Base-by-base conservation (phyloP, 2,888 invertebrate genomes). In the Yponomeuta evonymella region DNA sequence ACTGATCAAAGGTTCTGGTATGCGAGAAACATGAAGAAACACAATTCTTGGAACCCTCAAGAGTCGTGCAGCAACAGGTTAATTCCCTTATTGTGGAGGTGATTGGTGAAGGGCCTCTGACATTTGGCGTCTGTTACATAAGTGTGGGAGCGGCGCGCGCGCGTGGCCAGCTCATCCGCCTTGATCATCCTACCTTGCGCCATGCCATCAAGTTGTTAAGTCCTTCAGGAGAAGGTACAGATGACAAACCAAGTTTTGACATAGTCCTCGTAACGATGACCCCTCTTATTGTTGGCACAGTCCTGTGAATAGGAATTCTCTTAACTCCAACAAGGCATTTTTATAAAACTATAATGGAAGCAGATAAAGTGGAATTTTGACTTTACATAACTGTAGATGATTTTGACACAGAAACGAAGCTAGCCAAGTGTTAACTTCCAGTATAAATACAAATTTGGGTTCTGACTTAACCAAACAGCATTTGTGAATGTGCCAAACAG, bases 61-160 rank as follows among this genome's bases (percentile, higher is more conserved):
- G 12, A 15, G 51, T 58, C 51, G 51, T 51, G 33, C 58, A 30
- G 62, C 62, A 62, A 43, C 70, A 51, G 70, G 65, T 70, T 70
- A 62, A 70, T 48, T 65, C 65, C 48, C 48, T 70, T 48, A 70
- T 43, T 43, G 64, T 36, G 29, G 23, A 23, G 29, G 68, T 69
- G 69, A 69, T 69, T 69, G 74, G 78, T 77, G 79, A 79, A 79
- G 78, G 80, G 78, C 74, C 75, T 74, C 74, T 81, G 80, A 78
- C 80, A 81, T 81, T 82, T 79, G 77, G 73, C 76, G 75, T 75
- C 75, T 73, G 74, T 77, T 79, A 78, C 77, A 75, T 76, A 77
- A 77, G 70, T n/a, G 64, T 58, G 48, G 67, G 43, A 43, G 71
- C 71, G 73, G 75, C 77, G 51, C 51, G 51, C 15, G 51, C 51